Evolutionary conservation across 2,888 invertebrate species (phyloP).

Genomic region (Pomacea canaliculata): DNA sequence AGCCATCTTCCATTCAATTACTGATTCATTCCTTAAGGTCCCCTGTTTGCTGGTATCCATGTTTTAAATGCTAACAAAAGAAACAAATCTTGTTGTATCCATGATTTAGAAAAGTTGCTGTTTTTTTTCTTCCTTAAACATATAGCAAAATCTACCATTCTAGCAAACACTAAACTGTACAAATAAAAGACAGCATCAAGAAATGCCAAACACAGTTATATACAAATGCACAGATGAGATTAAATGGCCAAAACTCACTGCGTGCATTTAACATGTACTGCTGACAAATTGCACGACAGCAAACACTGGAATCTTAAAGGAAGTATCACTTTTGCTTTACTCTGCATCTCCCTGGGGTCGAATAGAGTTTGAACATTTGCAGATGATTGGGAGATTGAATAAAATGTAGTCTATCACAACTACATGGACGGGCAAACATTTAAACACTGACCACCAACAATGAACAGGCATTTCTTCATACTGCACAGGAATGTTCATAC

Average conservation of each 20-base stretch:
- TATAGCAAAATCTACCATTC: neutral
- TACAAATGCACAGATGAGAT: constrained; percentile 24
- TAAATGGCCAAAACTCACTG: constrained; percentile 24
- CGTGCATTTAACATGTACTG: constrained; percentile 35
- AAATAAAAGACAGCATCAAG: constrained; percentile 59
- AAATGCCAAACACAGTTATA: constrained; percentile 53
- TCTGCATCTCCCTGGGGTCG: constrained; percentile 29
- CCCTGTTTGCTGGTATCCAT: constrained; percentile 21
- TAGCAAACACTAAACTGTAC: constrained; percentile 22
- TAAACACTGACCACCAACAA: constrained; percentile 25
- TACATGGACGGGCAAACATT: constrained; percentile 13
- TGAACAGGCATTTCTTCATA: constrained; percentile 66
- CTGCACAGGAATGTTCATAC: constrained; percentile 59
- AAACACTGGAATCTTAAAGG: constrained; percentile 34
- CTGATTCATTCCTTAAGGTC: constrained; percentile 17
- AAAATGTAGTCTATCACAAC: no score
- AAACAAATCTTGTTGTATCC: constrained; percentile 18
- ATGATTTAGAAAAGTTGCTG: constrained; percentile 14
- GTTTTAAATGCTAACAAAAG: constrained; percentile 21
- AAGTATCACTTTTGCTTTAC: constrained; percentile 26
- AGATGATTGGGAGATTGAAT: neutral
- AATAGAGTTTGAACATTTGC: constrained; percentile 4
- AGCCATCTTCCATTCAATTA: constrained; percentile 22
- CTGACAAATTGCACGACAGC: constrained; percentile 33
- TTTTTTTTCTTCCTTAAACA: neutral